Percentiles rank a stretch among this genome's conserved stretches.
Evolutionary conservation across 2,888 invertebrate species (phyloP).

Genomic region (Netelia virgata): DNA sequence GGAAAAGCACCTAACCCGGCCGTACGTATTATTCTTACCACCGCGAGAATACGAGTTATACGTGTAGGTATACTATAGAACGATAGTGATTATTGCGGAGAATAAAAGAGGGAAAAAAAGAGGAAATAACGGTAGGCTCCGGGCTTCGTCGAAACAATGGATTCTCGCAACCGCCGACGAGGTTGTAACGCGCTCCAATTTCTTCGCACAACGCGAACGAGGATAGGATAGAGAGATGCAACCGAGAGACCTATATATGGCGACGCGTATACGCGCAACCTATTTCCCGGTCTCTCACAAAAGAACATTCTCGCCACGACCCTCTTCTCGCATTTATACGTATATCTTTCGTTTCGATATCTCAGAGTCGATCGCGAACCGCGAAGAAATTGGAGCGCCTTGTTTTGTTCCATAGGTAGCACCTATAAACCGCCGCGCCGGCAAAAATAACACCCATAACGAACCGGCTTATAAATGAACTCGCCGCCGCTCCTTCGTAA

Average conservation of each 20-base stretch:
- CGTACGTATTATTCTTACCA: neutral
- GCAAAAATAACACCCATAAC: conserved; percentile 68
- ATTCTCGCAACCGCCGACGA: conserved; percentile 50
- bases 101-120: conserved; percentile 68
- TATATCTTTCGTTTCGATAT: conserved; percentile 1
- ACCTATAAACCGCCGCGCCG: no score
- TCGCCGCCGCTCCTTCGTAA: neutral
- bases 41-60: no score
- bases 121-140: conserved; percentile 38
- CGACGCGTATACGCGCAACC: neutral
- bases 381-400: conserved; percentile 11
- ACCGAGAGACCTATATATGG: conserved; percentile 15
- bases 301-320: no score
- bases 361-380: conserved; percentile 39
- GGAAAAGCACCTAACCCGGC: neutral
- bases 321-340: no score
- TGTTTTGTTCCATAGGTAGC: no score
- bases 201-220: conserved; percentile 63
- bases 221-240: conserved; percentile 9
- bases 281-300: neutral
- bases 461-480: conserved; percentile 56
- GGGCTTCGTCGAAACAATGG: conserved; percentile 60
- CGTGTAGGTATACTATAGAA: no score
- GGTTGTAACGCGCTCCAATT: conserved; percentile 68
- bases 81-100: conserved; percentile 70